phyloP scores from a whole-genome alignment of 2,113 vertebrate species.

The Tragelaphus imberbis region DNA sequence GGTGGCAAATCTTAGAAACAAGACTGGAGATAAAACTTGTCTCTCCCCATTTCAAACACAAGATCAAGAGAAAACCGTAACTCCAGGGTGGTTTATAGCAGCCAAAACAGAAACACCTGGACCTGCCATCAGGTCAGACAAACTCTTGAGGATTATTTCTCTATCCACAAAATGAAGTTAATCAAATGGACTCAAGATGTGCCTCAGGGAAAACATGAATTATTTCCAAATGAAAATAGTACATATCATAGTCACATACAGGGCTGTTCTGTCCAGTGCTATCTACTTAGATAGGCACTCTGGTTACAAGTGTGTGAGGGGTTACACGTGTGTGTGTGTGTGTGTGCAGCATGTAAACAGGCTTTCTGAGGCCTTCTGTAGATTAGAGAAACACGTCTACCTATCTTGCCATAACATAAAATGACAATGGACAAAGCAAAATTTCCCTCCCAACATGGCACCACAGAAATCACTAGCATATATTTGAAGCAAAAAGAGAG shows the following conservation, averaged over 20 bases:
- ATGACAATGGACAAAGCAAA: background rate
- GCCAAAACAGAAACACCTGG: background rate
- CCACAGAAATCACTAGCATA: background rate
- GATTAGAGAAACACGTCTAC: background rate
- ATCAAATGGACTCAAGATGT: background rate
- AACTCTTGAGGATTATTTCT: background rate
- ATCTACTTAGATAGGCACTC: background rate
- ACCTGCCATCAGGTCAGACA: background rate
- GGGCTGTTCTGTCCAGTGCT: background rate
- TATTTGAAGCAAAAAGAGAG: background rate
- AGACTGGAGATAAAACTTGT: background rate
- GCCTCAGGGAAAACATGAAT: background rate
- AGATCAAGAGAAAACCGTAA: background rate
- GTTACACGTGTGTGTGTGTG: background rate
- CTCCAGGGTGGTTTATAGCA: background rate
- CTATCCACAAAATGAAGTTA: background rate
- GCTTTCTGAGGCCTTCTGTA: background rate
- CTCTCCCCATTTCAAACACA: background rate
- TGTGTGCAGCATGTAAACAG: background rate
- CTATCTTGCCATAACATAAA: background rate
- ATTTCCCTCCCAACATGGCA: background rate
- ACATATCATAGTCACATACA: background rate
- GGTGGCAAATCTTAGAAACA: background rate
- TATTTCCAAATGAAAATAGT: background rate
- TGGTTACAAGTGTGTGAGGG: background rate